Evolutionary conservation across 2,113 vertebrate genomes (phyloP).

Genomic region (Chionomys nivalis): DNA sequence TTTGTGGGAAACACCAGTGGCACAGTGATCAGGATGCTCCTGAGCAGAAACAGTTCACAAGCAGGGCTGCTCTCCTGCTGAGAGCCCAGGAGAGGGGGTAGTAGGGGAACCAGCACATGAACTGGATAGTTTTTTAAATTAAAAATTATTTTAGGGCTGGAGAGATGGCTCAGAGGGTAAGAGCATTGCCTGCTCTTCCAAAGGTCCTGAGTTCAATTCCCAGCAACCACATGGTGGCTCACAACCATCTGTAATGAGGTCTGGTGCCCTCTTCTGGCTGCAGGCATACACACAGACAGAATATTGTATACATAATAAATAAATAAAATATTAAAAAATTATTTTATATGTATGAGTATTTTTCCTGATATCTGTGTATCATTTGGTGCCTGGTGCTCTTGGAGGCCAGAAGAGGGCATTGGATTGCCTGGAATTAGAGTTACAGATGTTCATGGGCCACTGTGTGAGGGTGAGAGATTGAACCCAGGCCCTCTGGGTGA

Average conservation of each 20-base stretch:
- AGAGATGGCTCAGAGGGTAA: no score
- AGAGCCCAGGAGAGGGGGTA: background rate
- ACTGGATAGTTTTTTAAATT: background rate
- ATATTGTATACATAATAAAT: no score
- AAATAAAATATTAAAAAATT: no score
- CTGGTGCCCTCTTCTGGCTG: no score
- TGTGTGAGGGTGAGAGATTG: background rate
- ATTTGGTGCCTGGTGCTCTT: background rate
- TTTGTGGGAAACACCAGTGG: background rate
- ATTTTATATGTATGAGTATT: background rate
- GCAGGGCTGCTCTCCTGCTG: background rate
- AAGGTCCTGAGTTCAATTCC: no score
- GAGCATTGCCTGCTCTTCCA: no score
- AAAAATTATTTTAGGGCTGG: background rate
- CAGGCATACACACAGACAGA: no score
- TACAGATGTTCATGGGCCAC: background rate
- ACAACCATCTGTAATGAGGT: no score
- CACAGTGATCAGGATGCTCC: fast-evolving
- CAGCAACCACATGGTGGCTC: no score
- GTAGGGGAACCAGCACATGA: background rate
- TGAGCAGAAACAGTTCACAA: background rate
- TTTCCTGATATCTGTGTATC: background rate
- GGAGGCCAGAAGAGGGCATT: background rate
- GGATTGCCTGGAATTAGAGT: background rate
- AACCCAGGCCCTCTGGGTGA: background rate